Evolutionary conservation across 37 sponge, comb jelly and placozoan genomes (phyloP).

Genomic region (Bolinopsis microptera): DNA sequence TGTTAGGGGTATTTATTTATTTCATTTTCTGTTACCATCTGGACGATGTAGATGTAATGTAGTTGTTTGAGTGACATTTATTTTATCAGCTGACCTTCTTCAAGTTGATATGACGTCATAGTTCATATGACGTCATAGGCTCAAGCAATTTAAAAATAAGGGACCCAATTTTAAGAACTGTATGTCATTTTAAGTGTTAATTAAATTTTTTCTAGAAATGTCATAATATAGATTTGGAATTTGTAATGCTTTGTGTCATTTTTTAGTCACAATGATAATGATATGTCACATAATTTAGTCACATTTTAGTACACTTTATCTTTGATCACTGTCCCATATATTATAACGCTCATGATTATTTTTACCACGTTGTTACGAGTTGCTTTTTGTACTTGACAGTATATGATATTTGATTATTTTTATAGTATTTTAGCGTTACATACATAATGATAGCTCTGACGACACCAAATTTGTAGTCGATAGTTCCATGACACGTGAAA

Average conservation of each 20-base stretch:
- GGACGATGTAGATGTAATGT: too few relatives aligned
- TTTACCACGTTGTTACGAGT: not conserved
- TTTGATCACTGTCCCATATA: not conserved
- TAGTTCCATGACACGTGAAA: too few relatives aligned
- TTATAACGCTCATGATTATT: not conserved
- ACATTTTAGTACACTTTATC: not conserved
- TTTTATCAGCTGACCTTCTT: too few relatives aligned
- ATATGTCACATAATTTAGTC: constrained; percentile 4
- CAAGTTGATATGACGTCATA: too few relatives aligned
- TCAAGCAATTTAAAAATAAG: too few relatives aligned
- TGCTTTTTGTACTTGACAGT: not conserved
- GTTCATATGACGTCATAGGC: too few relatives aligned
- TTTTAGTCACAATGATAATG: not conserved
- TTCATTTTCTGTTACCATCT: too few relatives aligned
- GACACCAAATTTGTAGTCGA: not conserved
- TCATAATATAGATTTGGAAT: not conserved
- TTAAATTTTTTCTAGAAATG: not conserved
- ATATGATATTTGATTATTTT: not conserved
- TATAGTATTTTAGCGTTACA: not conserved
- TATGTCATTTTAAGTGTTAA: not conserved
- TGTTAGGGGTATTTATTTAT: too few relatives aligned
- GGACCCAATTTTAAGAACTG: not conserved
- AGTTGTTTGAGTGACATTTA: too few relatives aligned
- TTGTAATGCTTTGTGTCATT: constrained; percentile 22
- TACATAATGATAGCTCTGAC: not conserved